These are phyloP conservation scores for Euplagia quadripunctaria DNA, from an alignment of 2,888 invertebrate genomes.

Conservation along the genomic window DNA sequence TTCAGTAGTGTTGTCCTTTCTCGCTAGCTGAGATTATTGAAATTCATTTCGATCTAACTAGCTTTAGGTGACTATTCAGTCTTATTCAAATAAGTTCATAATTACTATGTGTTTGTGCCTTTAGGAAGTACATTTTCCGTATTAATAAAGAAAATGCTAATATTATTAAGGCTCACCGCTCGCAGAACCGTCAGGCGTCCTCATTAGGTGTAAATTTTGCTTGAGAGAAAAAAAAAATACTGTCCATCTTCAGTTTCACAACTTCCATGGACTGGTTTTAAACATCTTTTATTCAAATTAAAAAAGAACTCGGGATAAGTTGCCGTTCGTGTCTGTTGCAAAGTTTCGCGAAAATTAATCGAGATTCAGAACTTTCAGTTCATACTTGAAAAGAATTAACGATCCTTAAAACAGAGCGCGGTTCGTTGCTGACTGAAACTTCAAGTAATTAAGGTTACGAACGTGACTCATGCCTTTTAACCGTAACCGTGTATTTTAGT, in stretches of 20 bases:
- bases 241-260: constrained; percentile 5
- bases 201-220: neutral
- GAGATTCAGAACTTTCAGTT: constrained; percentile 61
- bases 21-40: neutral
- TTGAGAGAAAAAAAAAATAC: neutral
- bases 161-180: neutral
- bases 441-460: constrained; percentile 49
- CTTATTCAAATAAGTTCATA: neutral
- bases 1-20: too few species aligned
- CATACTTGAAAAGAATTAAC: constrained; percentile 66
- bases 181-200: neutral
- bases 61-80: neutral
- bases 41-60: neutral
- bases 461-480: neutral
- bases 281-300: constrained; percentile 29
- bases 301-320: constrained; percentile 41
- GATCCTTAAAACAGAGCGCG: constrained; percentile 56
- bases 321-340: constrained; percentile 46
- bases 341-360: constrained; percentile 64
- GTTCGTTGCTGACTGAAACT: constrained; percentile 41
- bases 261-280: constrained; percentile 4
- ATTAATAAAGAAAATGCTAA: neutral
- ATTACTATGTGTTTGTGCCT: neutral
- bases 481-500: neutral
- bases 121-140: neutral